Evolutionary conservation across 2,888 invertebrate genomes (phyloP).

Genomic region (Leucoma salicis): DNA sequence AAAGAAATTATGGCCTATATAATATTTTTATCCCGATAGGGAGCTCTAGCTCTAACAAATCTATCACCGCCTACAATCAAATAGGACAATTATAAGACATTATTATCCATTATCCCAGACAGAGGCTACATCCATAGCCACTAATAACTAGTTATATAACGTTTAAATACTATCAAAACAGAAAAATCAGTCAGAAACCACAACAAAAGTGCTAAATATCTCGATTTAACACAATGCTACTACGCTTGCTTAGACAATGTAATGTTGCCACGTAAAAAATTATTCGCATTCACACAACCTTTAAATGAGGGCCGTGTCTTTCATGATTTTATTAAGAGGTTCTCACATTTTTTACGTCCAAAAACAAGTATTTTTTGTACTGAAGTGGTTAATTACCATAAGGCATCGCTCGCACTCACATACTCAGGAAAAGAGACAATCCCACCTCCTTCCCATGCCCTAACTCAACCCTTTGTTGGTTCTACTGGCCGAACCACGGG

Average conservation of each 20-base stretch:
- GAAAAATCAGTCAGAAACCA: background rate
- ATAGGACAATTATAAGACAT: too few species aligned
- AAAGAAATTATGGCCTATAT: too few species aligned
- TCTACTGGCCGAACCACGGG: too few species aligned
- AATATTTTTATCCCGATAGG: too few species aligned
- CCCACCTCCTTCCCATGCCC: too few species aligned
- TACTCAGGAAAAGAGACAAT: too few species aligned
- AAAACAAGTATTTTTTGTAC: too few species aligned
- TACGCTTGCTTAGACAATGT: conserved; percentile 19
- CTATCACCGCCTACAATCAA: too few species aligned
- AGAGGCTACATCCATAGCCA: background rate
- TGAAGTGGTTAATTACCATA: too few species aligned
- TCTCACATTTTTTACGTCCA: conserved; percentile 7
- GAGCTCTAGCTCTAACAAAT: too few species aligned
- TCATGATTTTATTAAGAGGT: background rate
- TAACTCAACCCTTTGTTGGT: too few species aligned
- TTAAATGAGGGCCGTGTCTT: conserved; percentile 7
- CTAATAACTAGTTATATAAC: background rate
- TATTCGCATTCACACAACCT: conserved; percentile 23
- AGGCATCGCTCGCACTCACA: too few species aligned
- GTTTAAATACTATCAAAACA: background rate
- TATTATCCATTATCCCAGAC: background rate
- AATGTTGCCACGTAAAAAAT: conserved; percentile 19
- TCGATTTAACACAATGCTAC: conserved; percentile 3
- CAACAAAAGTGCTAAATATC: background rate